Evolutionary conservation across 2,797 vertebrate genomes (phyloP), one percentile per base, ranked within the genome.

Genomic region (Lagodon rhomboides): DNA sequence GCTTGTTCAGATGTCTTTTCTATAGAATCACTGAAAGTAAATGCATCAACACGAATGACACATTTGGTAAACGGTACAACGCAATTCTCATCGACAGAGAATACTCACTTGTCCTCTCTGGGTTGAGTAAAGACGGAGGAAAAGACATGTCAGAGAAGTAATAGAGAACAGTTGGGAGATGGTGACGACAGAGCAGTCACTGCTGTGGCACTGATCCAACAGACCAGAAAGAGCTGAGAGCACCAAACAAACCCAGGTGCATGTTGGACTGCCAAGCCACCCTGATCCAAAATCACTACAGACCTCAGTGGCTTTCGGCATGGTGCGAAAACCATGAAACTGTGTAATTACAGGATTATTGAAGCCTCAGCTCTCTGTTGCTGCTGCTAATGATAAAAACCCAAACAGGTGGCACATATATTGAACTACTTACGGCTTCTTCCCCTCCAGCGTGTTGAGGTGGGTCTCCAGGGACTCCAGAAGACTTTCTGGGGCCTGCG

Each of bases 391-490:
- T 1, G 0, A 64, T 50, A 18, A 65, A 15, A 58, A 44, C 67
- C 2, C 25, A 13, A 22, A 62, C 20, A 20, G 55, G 1, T 17
- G 20, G 23, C 15, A 12, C 38, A 44, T 64, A 1, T 8, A 25
- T 68, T 25, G 12, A 66, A 43, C 18, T 59, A 94, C 95, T 95
- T 90, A 99, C 98, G 97, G 95, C 92, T 99, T 99, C 91, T 97
- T 99, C 74, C 98, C 98, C 94, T 99, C 98, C 92, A 99, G 95
- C n/a, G 96, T 99, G 93, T 98, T 99, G 86, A 99, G 96, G 92
- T 99, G 98, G 38, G 99, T 99, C 91, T 99, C 98, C 88, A 99
- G 95, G 47, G 98, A 99, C 93, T 98, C 98, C 94, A 99, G 96
- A 82, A 99, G 97, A 94, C 98, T 99, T 93, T 98, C 98, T 38